Evolutionary conservation across 2,888 invertebrate species (phyloP).

Genomic region (Agelastica alni): DNA sequence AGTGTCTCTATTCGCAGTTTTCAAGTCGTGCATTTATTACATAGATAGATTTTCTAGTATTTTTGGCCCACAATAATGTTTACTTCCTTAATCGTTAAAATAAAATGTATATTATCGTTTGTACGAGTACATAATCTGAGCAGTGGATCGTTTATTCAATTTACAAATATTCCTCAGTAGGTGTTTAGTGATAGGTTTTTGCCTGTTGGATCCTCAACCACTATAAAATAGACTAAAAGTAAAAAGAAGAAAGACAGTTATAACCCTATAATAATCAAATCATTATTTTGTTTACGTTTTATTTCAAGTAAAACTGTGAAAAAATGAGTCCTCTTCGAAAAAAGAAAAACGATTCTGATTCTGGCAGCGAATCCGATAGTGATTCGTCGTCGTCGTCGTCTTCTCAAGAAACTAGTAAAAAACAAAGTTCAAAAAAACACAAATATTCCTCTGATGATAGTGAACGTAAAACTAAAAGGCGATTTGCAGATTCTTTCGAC

Average conservation of each 20-base stretch:
- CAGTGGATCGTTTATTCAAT: no score
- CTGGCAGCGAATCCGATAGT: slow-evolving; percentile 32
- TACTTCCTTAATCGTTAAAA: no score
- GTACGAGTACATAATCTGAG: no score
- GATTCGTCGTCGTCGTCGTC: slow-evolving; percentile 25
- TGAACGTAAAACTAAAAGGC: slow-evolving; percentile 23
- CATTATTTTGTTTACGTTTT: neutral
- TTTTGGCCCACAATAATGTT: no score
- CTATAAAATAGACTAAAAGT: no score
- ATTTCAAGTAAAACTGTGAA: neutral
- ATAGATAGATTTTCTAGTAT: no score
- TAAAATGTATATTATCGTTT: no score
- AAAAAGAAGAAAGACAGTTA: neutral
- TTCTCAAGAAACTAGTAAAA: slow-evolving; percentile 23
- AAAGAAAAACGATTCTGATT: slow-evolving; percentile 33
- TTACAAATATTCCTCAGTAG: no score
- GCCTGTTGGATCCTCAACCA: no score
- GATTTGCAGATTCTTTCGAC: slow-evolving; percentile 10
- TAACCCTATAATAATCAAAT: neutral
- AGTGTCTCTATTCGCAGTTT: no score
- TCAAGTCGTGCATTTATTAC: no score
- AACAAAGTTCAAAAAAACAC: slow-evolving; percentile 22
- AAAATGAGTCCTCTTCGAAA: slow-evolving; percentile 35
- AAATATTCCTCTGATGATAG: slow-evolving; percentile 33
- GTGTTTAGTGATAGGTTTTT: no score